Conservation (phyloP, 2,888 invertebrate genomes). For the Metalampra italica region DNA sequence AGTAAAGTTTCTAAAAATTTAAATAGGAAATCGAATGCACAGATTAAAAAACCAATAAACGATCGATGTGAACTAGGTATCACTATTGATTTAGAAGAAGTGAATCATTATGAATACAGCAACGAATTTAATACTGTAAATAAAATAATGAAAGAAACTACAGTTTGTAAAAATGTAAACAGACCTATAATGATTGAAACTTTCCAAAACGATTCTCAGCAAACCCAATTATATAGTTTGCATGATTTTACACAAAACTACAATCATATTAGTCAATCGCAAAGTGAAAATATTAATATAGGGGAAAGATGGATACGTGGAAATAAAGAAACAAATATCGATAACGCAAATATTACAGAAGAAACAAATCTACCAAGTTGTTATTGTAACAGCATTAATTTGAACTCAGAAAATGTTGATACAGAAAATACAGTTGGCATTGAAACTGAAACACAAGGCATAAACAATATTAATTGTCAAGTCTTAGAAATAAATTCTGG, state of each 20-base stretch:
- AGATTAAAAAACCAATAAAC: not conserved
- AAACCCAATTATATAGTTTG: slow-evolving; percentile 25
- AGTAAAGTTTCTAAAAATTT: not conserved
- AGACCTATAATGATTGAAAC: not conserved
- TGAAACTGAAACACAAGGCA: not conserved
- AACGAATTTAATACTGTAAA: not conserved
- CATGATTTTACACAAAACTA: slow-evolving; percentile 27
- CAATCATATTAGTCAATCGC: slow-evolving; percentile 44
- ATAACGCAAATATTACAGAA: slow-evolving; percentile 2
- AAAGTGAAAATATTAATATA: slow-evolving; percentile 24
- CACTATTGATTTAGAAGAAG: not conserved
- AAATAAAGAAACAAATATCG: slow-evolving; percentile 1
- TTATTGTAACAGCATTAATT: not conserved
- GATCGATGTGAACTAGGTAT: not conserved
- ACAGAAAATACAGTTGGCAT: not conserved
- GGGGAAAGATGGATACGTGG: slow-evolving; percentile 26
- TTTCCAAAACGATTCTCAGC: slow-evolving; percentile 24
- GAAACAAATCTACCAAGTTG: not conserved
- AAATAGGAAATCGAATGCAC: not conserved
- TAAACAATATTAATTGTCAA: not conserved
- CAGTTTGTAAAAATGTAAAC: not conserved
- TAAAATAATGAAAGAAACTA: not conserved
- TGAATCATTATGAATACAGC: not conserved
- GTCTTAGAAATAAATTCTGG: not conserved
- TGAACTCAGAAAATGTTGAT: not conserved